Evolutionary conservation across 2,888 invertebrate species (phyloP).

Genomic region (Drosophila anomelani): DNA sequence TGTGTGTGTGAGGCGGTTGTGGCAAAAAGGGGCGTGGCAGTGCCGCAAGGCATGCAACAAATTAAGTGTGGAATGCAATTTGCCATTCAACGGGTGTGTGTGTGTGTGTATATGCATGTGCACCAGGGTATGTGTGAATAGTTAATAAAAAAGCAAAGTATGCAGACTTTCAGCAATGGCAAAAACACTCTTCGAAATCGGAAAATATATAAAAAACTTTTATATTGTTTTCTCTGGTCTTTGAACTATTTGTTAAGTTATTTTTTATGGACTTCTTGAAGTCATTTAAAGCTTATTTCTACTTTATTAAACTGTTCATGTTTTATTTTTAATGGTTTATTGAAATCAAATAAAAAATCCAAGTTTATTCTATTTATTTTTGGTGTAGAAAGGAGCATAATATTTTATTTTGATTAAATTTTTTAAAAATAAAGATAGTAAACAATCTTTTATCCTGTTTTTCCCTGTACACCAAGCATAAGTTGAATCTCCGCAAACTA

Average conservation of each 20-base stretch:
- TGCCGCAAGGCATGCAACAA: slow-evolving; percentile 68
- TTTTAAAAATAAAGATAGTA: background rate
- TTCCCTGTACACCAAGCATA: slow-evolving; percentile 34
- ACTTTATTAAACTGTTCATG: no score
- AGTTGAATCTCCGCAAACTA: slow-evolving; percentile 68
- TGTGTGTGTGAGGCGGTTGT: background rate
- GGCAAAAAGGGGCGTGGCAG: slow-evolving; percentile 20
- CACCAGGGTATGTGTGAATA: slow-evolving; percentile 14
- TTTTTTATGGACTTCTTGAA: background rate
- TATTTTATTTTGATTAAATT: background rate
- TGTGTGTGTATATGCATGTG: slow-evolving; percentile 4
- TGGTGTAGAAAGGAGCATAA: background rate
- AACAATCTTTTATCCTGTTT: background rate
- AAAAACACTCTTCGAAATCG: background rate
- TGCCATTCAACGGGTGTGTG: slow-evolving; percentile 9
- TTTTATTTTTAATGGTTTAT: background rate
- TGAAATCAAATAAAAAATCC: background rate
- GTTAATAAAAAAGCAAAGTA: slow-evolving; percentile 60
- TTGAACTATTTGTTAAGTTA: background rate
- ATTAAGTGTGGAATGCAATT: slow-evolving; percentile 73
- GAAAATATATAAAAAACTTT: background rate
- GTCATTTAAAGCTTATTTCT: background rate
- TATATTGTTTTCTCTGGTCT: background rate
- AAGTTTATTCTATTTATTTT: no score
- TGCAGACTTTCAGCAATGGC: slow-evolving; percentile 12